Evolutionary conservation across 2,888 invertebrate species (phyloP), one percentile per base, ranked within the genome.

Genomic region (Fragum sueziense): DNA sequence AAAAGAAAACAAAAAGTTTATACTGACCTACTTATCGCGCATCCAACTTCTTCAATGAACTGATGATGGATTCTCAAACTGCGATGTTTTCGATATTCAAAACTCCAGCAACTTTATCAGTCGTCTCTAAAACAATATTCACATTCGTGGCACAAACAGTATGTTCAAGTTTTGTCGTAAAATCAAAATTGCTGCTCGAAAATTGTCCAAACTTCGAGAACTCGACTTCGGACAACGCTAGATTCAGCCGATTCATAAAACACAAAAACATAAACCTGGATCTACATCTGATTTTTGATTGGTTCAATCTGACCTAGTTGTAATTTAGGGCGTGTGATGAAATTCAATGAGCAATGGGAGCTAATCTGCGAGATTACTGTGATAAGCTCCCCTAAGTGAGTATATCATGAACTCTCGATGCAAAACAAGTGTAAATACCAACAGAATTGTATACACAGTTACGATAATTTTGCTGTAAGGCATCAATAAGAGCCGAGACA

Each of bases 221-320:
- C 59, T 75, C 77, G 82, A 82, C 82, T 82, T 82, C 79, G 82
- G 82, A 82, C 82, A 79, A 79, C 27, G 52, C 72, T 73, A 65
- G 65, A 61, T 41, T 75, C 71, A 72, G 62, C 59, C 29, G 54
- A 57, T 57, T 67, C 68, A 54, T 70, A 57, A 57, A 54, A 41
- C 65, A 34, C 41, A 65, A 11, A 2, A 65, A 6, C 25, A 27
- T 20, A 27, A 27, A 27, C 57, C 25, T 62, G 11, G 6, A 57
- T 27, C 25, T 6, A 47, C 11, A 34, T 41, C 71, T 67, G 0
- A 31, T 22, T 17, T 54, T 51, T 74, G 41, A 74, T 74, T 74
- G 74, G 74, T 33, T 74, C 3, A 20, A 29, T 34, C 37, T 54
- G 68, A 67, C 74, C 74, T 29, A 68, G 68, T 67, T 74, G 27